Conservation (phyloP, 2,888 invertebrate species). For the Neuroscelio doddi region DNA sequence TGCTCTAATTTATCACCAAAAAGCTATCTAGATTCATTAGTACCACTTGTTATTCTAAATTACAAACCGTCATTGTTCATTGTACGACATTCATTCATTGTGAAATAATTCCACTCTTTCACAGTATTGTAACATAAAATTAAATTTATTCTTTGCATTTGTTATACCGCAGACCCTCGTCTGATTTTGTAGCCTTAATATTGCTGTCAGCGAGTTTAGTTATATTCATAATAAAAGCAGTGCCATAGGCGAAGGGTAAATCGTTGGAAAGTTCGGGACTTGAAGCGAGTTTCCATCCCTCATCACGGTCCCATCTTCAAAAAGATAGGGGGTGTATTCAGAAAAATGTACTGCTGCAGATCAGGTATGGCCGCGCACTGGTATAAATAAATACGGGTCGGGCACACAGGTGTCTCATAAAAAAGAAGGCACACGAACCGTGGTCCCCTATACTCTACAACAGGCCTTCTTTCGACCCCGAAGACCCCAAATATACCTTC, state of each 20-base stretch:
- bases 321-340: slow-evolving; percentile 28
- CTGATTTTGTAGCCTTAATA: background rate
- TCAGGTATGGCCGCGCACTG: slow-evolving; percentile 28
- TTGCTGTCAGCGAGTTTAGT: background rate
- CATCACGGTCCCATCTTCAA: slow-evolving; percentile 19
- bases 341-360: slow-evolving; percentile 1
- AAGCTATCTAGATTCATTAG: too few relatives aligned
- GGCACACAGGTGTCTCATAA: slow-evolving; percentile 64
- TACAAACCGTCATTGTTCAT: too few relatives aligned
- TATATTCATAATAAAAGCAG: slow-evolving; percentile 17
- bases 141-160: background rate
- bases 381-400: slow-evolving; percentile 59
- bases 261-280: slow-evolving; percentile 23
- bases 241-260: slow-evolving; percentile 23
- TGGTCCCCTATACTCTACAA: background rate
- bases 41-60: too few relatives aligned
- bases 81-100: too few relatives aligned
- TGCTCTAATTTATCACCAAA: too few relatives aligned
- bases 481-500: slow-evolving; percentile 22
- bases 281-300: slow-evolving; percentile 31
- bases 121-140: too few relatives aligned
- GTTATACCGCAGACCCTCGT: background rate
- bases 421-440: slow-evolving; percentile 46
- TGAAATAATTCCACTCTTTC: too few relatives aligned
- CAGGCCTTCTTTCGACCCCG: background rate